These are phyloP conservation scores for Caenorhabditis tropicalis DNA, from an alignment of 1,140 invertebrate genomes.

Conservation along the genomic window DNA sequence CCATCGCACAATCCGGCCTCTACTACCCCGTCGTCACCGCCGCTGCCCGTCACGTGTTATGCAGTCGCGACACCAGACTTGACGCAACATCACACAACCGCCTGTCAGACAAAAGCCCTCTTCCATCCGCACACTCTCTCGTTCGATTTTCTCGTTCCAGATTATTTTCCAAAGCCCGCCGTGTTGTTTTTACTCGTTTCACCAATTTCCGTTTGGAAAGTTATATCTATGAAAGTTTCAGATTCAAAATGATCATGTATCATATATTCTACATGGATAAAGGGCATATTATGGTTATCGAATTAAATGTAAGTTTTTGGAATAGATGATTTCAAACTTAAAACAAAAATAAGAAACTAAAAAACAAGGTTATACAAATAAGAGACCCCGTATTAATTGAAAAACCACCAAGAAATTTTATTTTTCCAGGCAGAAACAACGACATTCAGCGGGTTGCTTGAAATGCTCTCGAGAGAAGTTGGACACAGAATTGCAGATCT, in stretches of 20 bases:
- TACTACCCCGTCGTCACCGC: neutral
- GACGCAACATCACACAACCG: neutral
- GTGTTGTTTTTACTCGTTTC: conserved; percentile 24
- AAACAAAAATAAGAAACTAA: too few species aligned
- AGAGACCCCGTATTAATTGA: too few species aligned
- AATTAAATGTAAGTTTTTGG: conserved; percentile 9
- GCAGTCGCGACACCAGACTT: conserved; percentile 22
- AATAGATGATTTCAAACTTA: neutral
- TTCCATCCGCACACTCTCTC: neutral
- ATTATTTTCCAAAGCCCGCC: conserved; percentile 14
- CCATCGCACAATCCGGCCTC: neutral
- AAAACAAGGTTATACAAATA: too few species aligned
- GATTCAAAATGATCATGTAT: conserved; percentile 18
- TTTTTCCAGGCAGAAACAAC: conserved; percentile 8
- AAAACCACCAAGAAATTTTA: neutral
- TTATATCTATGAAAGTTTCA: neutral
- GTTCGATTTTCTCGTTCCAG: neutral
- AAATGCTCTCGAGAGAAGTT: neutral
- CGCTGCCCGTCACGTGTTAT: conserved; percentile 27
- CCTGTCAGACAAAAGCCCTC: neutral
- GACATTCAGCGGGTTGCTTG: neutral
- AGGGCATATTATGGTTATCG: neutral
- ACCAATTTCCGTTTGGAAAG: neutral
- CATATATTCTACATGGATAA: conserved; percentile 39
- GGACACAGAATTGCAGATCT: neutral